Percentiles rank a stretch among this genome's conserved stretches.
Conservation (phyloP, 2,113 vertebrate species). For the Pontoporia blainvillei region DNA sequence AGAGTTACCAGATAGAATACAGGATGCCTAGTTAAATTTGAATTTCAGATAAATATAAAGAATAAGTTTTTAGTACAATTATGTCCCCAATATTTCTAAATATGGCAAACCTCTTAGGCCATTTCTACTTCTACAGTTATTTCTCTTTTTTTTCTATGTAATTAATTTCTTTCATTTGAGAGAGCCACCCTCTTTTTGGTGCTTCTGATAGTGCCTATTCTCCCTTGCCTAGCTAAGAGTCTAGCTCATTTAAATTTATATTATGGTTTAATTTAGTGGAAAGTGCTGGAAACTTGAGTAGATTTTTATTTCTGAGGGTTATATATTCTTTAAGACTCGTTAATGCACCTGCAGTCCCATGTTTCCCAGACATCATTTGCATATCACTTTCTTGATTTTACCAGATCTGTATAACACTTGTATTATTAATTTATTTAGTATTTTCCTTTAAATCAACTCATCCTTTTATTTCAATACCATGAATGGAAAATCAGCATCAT, state of each 20-base stretch:
- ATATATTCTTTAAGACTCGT: neutral
- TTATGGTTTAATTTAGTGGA: neutral
- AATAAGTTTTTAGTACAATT: neutral
- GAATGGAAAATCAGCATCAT: neutral
- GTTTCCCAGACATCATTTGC: neutral
- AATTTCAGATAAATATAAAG: neutral
- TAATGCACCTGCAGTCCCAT: neutral
- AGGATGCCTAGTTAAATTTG: neutral
- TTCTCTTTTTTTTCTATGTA: neutral
- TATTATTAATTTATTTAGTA: neutral
- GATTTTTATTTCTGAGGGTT: neutral
- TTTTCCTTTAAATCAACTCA: constrained; percentile 22
- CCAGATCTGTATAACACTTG: neutral
- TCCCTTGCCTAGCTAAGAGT: neutral
- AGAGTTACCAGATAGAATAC: neutral
- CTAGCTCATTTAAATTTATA: neutral
- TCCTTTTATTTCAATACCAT: constrained; percentile 19
- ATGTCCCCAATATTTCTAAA: neutral
- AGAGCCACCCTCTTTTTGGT: neutral
- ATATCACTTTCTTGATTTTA: neutral
- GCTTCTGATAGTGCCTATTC: neutral
- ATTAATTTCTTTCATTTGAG: neutral
- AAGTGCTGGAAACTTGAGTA: neutral
- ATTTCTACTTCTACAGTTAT: neutral
- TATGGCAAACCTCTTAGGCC: neutral